Base-by-base conservation (phyloP, 2,113 vertebrate genomes). In the Castor canadensis region DNA sequence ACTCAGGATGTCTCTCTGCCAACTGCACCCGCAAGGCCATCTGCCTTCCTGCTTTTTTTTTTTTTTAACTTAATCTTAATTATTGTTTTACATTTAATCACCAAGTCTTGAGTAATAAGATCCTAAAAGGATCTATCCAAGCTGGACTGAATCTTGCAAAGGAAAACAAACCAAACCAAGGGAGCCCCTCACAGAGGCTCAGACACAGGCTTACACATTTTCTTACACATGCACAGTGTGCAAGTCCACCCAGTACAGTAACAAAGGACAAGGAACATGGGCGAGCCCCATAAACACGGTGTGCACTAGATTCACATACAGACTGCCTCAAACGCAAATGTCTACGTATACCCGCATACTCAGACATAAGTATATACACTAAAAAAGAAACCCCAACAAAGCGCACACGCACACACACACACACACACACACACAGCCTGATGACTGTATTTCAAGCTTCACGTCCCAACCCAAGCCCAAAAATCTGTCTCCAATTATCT, bases 401-500 rank as follows among this genome's bases (percentile, higher is more conserved):
- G 77, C 62, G 35, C n/a, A n/a, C n/a, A n/a, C 16, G 81, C 32
- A 7, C 26, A 45, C 28, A 52, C 4, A 20, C 13, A 5, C 35
- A 6, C 13, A 4, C 38, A 1, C 26, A 30, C 5, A 13, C 64
- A 17, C 17, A 19, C n/a, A n/a, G 85, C 88, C 87, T 0, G 30
- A 81, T 87, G 96, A 90, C 84, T 94, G 49, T 86, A 77, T 83
- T 95, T 96, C 66, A 94, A 93, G 76, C 66, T 91, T 97, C 89
- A 95, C 93, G 95, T 93, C 95, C 92, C 94, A 94, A 86, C 64
- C 87, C 75, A 91, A 73, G 83, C 66, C 89, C 83, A 54, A 54
- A 96, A 96, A 96, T 97, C 96, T 96, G 95, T 96, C 96, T 97
- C 87, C 87, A 96, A 96, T 97, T 97, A 97, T 89, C 91, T 72